phyloP scores from a whole-genome alignment of 2,113 vertebrate genomes.

The Forbesichthys agassizii region DNA sequence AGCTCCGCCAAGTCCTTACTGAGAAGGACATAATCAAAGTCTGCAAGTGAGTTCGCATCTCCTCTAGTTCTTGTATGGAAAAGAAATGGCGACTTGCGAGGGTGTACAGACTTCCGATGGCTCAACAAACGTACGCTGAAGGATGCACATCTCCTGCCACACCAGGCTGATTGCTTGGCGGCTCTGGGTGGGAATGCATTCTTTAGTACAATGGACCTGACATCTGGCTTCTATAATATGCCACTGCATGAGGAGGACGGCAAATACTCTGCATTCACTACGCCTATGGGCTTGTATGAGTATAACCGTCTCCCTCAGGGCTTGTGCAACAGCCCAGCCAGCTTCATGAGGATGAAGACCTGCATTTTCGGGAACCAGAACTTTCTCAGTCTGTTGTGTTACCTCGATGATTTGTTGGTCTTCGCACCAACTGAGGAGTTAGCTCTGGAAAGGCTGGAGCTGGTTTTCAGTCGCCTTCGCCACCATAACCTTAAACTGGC shows the following conservation, averaged over 20 bases:
- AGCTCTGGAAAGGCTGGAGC: no score
- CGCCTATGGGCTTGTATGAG: slow-evolving; percentile 13
- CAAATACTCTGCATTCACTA: slow-evolving; percentile 13
- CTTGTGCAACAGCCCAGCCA: no score
- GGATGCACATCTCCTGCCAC: slow-evolving; percentile 16
- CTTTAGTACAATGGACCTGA: neutral
- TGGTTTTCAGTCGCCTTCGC: no score
- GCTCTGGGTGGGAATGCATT: slow-evolving; percentile 14
- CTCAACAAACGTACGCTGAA: slow-evolving; percentile 9
- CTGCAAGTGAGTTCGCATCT: slow-evolving; percentile 8
- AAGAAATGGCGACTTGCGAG: no score
- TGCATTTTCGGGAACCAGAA: no score
- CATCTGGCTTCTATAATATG: slow-evolving; percentile 12
- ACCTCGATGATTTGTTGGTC: no score
- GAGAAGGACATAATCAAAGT: slow-evolving; percentile 16
- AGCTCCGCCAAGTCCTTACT: slow-evolving; percentile 7
- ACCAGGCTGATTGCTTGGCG: slow-evolving; percentile 2
- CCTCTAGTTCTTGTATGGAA: neutral
- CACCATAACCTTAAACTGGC: no score
- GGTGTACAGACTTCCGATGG: no score
- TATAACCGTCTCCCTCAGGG: slow-evolving; percentile 4
- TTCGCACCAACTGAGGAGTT: no score
- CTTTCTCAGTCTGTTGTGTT: no score
- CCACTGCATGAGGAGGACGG: slow-evolving; percentile 12
- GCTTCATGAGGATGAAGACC: no score